Base-by-base conservation (phyloP, 2,797 vertebrate genomes). In the Trematomus bernacchii region DNA sequence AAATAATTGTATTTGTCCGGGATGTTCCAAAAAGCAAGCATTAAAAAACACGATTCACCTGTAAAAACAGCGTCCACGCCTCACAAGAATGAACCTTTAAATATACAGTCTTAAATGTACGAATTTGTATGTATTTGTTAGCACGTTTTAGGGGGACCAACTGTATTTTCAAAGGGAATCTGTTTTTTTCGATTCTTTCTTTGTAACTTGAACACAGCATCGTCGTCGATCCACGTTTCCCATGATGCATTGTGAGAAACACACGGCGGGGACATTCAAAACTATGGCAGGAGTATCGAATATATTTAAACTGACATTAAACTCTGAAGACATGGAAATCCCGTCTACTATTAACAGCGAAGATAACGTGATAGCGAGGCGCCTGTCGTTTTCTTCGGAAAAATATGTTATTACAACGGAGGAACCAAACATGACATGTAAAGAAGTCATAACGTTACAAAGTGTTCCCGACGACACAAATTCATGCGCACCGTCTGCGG, bases 251-350 rank as follows among this genome's bases (percentile, higher is more conserved):
- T 73, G 84, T 85, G 65, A 0, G 3, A 18, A 44, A 6, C 2
- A 73, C 7, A 70, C 71, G 60, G 81, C 78, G 89, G 85, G 64
- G 78, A 91, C 74, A 73, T 94, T 95, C 90, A 92, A 95, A 95
- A 89, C 42, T 40, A 85, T 93, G 92, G 91, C 89, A 4, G 89
- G 84, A 15, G 51, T 48, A 10, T 72, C 9, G 13, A 58, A 6
- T 13, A 10, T 19, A 19, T 21, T 77, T 51, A 81, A 76, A 54
- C 6, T 14, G 33, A 43, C 43, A 19, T 10, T 13, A n/a, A 71
- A 51, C 16, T 48, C 59, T 0, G 61, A 60, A 6, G 46, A 43
- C 2, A 37, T 10, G 1, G 58, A 55, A 0, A 66, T 37, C 2
- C 19, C 3, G 11, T 14, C 27, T 0, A 11, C 0, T 9, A 2